phyloP scores from a whole-genome alignment of 2,797 vertebrate species.

The Vireo griseus region DNA sequence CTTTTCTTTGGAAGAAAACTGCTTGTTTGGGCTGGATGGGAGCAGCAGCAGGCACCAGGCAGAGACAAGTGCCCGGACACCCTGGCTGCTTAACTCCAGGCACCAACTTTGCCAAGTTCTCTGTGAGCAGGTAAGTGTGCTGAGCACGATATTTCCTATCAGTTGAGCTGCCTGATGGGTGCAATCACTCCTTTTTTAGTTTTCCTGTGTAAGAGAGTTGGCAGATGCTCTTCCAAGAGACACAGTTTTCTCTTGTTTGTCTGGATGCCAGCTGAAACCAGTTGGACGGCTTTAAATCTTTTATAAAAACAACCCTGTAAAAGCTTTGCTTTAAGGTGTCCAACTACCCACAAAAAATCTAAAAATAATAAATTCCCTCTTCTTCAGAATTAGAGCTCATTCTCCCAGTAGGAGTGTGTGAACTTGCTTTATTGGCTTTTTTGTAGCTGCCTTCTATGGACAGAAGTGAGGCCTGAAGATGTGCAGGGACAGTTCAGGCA shows the following conservation, averaged over 20 bases:
- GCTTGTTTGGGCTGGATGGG: background rate
- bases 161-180: background rate
- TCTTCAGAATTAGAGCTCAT: background rate
- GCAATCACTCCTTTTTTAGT: background rate
- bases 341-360: background rate
- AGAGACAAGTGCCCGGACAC: background rate
- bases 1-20: background rate
- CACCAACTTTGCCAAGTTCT: background rate
- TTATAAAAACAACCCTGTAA: background rate
- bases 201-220: background rate
- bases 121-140: background rate
- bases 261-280: background rate
- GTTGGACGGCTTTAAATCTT: background rate
- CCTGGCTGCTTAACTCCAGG: background rate
- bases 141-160: background rate
- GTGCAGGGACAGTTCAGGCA: background rate
- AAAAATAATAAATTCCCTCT: background rate
- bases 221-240: background rate
- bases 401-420: background rate
- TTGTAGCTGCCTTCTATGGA: background rate
- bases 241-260: background rate
- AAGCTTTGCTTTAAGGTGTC: background rate
- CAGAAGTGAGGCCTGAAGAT: background rate
- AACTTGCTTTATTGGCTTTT: background rate
- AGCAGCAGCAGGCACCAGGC: background rate